Base-by-base conservation (phyloP, 2,797 vertebrate species). In the Chelon auratus region DNA sequence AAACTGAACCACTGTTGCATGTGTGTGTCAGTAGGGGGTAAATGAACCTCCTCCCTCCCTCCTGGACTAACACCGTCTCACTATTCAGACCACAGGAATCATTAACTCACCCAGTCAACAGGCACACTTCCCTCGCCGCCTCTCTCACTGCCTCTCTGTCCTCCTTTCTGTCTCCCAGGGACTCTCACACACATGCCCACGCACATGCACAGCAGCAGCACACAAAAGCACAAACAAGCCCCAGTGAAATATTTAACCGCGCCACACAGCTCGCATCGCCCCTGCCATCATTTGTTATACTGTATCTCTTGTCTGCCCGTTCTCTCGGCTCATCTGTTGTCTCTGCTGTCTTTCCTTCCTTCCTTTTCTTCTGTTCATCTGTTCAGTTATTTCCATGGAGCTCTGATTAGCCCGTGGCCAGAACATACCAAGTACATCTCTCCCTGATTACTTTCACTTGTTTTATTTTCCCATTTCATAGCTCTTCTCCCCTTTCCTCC, bases 31-130 rank as follows among this genome's bases (percentile, higher is more conserved):
- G 86, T 5, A 33, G 86, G 88, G 85, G 85, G 85, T 86, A 80
- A 87, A 88, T 80, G 74, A 81, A 50, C 51, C 63, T 43, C 66
- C 81, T 69, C 53, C 72, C 48, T 58, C 75, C 51, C 55, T 72
- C 73, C 62, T 64, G 78, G 79, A 87, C 81, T 57, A 78, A 84
- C 73, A 77, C 72, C 68, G 69, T 82, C 62, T 77, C 67, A 78
- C 81, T 82, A 89, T 92, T 91, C 87, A 90, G 68, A 81, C 80
- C 75, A 69, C 54, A 83, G 85, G 72, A 93, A 92, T 93, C 87
- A 93, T 92, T 92, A 92, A 93, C 92, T 83, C 9, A 72, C 55
- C 78, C 78, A 85, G 86, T 85, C 89, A 92, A 88, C 81, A 85
- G 90, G 89, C 90, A 91, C 89, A 93, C 90, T 92, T 84, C 81